Evolutionary conservation across 2,888 invertebrate species (phyloP).

Genomic region (Merodon equestris): DNA sequence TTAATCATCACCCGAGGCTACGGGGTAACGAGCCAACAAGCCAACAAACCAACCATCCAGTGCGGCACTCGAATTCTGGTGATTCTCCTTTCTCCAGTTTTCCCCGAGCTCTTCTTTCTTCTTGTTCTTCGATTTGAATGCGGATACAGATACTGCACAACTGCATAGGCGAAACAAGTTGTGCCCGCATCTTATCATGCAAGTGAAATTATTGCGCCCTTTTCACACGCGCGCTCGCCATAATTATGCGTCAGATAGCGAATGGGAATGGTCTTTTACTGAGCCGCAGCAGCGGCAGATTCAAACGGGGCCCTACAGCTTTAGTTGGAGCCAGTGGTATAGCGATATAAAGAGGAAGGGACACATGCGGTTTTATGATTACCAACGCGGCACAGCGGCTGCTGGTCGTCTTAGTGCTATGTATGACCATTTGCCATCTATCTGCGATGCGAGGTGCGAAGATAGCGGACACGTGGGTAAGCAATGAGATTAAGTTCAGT

Average conservation of each 20-base stretch:
- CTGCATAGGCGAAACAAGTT: constrained; percentile 25
- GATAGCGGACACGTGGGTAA: constrained; percentile 48
- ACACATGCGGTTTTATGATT: constrained; percentile 65
- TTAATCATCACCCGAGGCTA: constrained; percentile 25
- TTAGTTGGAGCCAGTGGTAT: not conserved
- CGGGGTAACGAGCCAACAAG: constrained; percentile 1
- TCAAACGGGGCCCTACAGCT: constrained; percentile 48
- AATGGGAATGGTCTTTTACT: constrained; percentile 46
- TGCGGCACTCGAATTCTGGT: no score
- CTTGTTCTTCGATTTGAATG: constrained; percentile 9
- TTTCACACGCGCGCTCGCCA: constrained; percentile 62
- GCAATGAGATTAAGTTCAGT: constrained; percentile 49
- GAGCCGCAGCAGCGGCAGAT: constrained; percentile 56
- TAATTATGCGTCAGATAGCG: constrained; percentile 65
- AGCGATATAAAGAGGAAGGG: constrained; percentile 33
- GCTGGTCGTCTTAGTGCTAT: not conserved
- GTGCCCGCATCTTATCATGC: constrained; percentile 60
- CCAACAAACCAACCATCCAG: no score
- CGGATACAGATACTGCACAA: constrained; percentile 48
- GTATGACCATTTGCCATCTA: constrained; percentile 12
- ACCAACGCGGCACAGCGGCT: constrained; percentile 13
- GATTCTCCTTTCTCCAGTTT: no score
- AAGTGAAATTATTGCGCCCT: constrained; percentile 62
- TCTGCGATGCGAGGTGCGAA: constrained; percentile 46
- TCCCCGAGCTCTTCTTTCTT: not conserved